These are phyloP conservation scores for Pelecanoides urinatrix DNA, from an alignment of 2,113 vertebrate genomes.

Conservation along the genomic window DNA sequence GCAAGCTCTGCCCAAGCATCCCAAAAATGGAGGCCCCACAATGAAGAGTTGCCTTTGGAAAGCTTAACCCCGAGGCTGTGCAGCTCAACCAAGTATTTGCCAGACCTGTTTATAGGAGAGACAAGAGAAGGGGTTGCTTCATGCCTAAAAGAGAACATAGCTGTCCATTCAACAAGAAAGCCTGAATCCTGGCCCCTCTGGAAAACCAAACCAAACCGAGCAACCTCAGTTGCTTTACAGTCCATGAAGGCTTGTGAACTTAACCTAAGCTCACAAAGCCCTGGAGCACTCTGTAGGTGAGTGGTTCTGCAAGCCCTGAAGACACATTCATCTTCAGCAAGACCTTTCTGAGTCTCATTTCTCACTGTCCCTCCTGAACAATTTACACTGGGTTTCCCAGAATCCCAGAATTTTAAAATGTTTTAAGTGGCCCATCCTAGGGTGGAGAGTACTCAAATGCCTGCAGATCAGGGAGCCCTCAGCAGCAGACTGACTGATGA, in stretches of 20 bases:
- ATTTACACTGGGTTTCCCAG: neutral
- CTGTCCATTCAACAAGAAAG: neutral
- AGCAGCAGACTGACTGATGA: slow-evolving; percentile 29
- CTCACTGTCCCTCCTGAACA: neutral
- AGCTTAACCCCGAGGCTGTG: neutral
- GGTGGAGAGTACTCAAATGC: neutral
- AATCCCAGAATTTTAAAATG: neutral
- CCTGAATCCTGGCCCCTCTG: neutral
- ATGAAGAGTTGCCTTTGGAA: neutral
- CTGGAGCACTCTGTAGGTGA: neutral
- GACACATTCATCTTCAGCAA: neutral
- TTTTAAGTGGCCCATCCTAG: neutral
- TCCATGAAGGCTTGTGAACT: neutral
- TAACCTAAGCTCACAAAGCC: neutral
- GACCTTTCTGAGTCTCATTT: neutral
- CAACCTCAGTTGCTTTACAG: neutral
- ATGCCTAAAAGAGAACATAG: neutral
- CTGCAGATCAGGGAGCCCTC: neutral
- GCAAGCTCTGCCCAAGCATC: neutral
- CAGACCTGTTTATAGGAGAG: neutral
- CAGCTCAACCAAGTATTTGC: neutral
- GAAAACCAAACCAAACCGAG: neutral
- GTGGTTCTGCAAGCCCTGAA: neutral
- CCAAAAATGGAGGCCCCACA: neutral
- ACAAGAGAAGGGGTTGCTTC: neutral